A percentile compares a stretch with the other conserved stretches of the same genome.
phyloP scores from a whole-genome alignment of 2,888 invertebrate species.

The Dysmachus trigonus region DNA sequence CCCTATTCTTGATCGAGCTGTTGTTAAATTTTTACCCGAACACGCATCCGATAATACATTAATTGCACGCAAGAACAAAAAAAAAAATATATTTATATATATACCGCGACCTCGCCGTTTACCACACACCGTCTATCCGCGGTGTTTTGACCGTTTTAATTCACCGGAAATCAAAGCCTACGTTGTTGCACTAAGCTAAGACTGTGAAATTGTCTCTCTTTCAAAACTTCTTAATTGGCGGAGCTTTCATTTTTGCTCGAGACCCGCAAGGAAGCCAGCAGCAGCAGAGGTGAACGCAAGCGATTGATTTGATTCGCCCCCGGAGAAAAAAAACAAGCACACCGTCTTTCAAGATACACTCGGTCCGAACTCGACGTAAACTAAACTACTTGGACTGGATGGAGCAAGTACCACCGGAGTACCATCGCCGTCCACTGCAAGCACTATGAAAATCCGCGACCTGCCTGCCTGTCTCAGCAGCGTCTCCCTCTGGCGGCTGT shows the following conservation, averaged over 20 bases:
- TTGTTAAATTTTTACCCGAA: not conserved
- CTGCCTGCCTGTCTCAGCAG: not conserved
- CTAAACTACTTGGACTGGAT: constrained; percentile 37
- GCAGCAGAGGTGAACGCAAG: constrained; percentile 5
- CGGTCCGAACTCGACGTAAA: constrained; percentile 40
- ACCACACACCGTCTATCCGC: not conserved
- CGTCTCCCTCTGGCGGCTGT: constrained; percentile 17
- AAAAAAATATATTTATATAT: not conserved
- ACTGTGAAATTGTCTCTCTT: not conserved
- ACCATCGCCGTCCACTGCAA: constrained; percentile 11
- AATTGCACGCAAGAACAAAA: not conserved
- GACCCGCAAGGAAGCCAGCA: not conserved
- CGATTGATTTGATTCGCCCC: no score
- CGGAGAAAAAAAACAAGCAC: not conserved
- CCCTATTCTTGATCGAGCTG: not conserved
- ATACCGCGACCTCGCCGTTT: not conserved
- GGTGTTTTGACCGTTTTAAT: not conserved
- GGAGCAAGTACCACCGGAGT: constrained; percentile 30
- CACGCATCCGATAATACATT: not conserved
- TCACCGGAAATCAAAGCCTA: not conserved
- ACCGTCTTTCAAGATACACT: constrained; percentile 13
- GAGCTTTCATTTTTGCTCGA: not conserved
- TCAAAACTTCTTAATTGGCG: not conserved
- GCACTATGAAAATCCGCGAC: not conserved
- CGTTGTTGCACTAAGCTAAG: not conserved